Base-by-base conservation (phyloP, 2,113 vertebrate species). In the Cardinalis cardinalis region DNA sequence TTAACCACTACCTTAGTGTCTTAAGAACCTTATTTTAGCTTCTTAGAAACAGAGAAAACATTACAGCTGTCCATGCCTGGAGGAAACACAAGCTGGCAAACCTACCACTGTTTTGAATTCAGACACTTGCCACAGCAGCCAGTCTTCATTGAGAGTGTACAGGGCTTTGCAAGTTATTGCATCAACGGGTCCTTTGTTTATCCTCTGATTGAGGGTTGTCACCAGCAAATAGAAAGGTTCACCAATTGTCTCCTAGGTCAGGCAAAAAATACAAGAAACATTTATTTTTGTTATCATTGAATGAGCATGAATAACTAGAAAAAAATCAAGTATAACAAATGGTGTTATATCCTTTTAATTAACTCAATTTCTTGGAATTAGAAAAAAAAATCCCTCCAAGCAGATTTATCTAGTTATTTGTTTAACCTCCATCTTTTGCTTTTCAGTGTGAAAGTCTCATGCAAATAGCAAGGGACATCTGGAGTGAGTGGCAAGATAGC, bases 101-200 rank as follows among this genome's bases (percentile, higher is more conserved):
- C 97, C 3, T 98, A 99, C 99, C 98, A 99, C 95, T 12, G 97
- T 95, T 65, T 58, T 98, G 97, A 99, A 99, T 80, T 99, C 98
- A 5, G 98, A 98, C 32, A 98, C 98, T 97, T 99, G 98, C 98
- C 99, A 99, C 90, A 99, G 97, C 83, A 99, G 97, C 98, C 99
- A 99, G 97, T 99, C 99, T 94, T 99, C 99, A 0, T 98, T 99
- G 28, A 99, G 98, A 0, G 99, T 99, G 96, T 99, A 99, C 43
- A 99, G 97, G 14, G 99, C 99, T 94, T 99, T 99, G 94, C 98
- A 98, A 9, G 98, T 99, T 89, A 99, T 98, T 0, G 98, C 98
- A 3, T 99, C 99, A 43, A 99, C 99, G 0, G 99, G 99, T 10
- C 99, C 99, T 97, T 98, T 98, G 73, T 98, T 98, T 56, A 98